A percentile compares a stretch with the other conserved stretches of the same genome.
Evolutionary conservation across 2,797 vertebrate species (phyloP).

Genomic region (Onychomys arenicola): DNA sequence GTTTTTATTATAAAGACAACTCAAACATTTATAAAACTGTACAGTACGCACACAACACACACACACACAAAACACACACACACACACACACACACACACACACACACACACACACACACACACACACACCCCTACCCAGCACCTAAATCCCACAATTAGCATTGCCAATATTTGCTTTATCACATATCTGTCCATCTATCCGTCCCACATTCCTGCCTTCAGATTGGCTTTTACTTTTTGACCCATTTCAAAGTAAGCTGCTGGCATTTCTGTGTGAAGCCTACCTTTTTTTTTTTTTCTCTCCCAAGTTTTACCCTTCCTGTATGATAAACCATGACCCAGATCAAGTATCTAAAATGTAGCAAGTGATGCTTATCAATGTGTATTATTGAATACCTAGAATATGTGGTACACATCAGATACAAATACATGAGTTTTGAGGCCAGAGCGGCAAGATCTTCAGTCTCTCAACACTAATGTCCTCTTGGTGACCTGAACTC

Average conservation of each 20-base stretch:
- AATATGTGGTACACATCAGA: neutral
- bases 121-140: neutral
- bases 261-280: neutral
- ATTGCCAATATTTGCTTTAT: neutral
- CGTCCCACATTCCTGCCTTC: neutral
- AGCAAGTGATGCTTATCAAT: neutral
- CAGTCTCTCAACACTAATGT: neutral
- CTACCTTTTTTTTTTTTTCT: neutral
- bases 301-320: neutral
- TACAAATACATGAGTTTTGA: neutral
- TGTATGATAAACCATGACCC: neutral
- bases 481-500: neutral
- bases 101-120: too few species aligned
- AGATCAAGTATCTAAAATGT: neutral
- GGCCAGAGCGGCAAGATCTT: neutral
- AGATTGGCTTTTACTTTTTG: neutral
- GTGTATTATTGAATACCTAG: neutral
- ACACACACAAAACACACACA: neutral
- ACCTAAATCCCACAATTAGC: neutral
- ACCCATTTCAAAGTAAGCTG: neutral
- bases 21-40: neutral
- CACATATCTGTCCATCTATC: neutral
- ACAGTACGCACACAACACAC: neutral
- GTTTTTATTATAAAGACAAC: constrained; percentile 1
- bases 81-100: too few species aligned